Evolutionary conservation across 2,113 vertebrate genomes (phyloP).

Genomic region (Meriones unguiculatus): DNA sequence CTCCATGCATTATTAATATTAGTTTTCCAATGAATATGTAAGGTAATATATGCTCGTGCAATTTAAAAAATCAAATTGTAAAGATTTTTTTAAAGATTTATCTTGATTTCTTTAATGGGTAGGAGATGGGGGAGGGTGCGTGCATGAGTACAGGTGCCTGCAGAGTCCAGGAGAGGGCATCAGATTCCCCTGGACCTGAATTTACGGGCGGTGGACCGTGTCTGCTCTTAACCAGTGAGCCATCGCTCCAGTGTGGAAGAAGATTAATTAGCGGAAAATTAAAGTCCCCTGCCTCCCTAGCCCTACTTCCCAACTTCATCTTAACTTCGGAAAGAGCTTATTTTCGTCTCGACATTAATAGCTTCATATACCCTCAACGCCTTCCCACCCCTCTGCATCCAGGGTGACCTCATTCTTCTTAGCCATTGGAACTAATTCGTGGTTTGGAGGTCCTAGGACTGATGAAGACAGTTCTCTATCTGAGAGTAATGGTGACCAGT

Average conservation of each 20-base stretch:
- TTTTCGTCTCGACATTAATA: conserved; percentile 16
- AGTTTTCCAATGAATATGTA: conserved; percentile 4
- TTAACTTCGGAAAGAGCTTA: neutral
- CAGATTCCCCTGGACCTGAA: neutral
- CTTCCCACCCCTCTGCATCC: neutral
- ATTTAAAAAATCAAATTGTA: conserved; percentile 36
- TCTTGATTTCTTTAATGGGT: neutral
- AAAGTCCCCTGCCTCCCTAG: neutral
- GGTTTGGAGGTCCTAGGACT: neutral
- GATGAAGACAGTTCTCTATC: neutral
- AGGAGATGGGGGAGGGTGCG: no score
- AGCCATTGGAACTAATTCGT: neutral
- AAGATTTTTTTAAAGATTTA: neutral
- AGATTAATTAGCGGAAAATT: neutral
- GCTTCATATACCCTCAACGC: neutral
- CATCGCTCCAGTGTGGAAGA: neutral
- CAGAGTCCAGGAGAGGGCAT: neutral
- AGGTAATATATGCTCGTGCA: neutral
- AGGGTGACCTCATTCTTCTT: neutral
- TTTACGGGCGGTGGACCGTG: neutral
- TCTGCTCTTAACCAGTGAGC: neutral
- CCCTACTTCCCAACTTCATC: conserved; percentile 39
- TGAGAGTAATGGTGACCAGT: neutral
- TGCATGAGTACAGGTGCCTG: neutral
- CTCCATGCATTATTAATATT: neutral